These are phyloP conservation scores for Tolmerus cingulatus DNA, from an alignment of 2,888 invertebrate genomes.

Conservation along the genomic window DNA sequence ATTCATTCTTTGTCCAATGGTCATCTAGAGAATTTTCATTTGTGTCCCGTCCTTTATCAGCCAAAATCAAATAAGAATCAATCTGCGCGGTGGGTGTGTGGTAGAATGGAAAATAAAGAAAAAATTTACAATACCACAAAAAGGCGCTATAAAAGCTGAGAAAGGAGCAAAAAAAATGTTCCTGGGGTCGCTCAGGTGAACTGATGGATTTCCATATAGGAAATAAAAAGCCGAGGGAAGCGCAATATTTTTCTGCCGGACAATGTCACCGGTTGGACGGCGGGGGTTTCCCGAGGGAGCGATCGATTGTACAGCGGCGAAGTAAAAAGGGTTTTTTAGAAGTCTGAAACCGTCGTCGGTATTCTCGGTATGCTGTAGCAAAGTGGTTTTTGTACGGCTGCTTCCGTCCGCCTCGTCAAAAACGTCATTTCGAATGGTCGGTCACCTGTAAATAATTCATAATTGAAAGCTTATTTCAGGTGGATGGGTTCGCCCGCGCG, in stretches of 20 bases:
- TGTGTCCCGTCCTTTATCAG: background rate
- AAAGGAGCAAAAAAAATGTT: slow-evolving; percentile 20
- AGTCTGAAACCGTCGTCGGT: slow-evolving; percentile 10
- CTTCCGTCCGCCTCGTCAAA: slow-evolving; percentile 21
- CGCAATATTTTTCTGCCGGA: background rate
- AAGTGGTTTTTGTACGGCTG: background rate
- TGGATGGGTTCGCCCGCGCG: background rate
- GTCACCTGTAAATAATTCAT: slow-evolving; percentile 34
- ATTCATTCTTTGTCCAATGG: background rate
- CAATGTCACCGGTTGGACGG: background rate
- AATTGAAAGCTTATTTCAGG: slow-evolving; percentile 35
- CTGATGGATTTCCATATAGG: slow-evolving; percentile 32
- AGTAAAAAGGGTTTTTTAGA: background rate
- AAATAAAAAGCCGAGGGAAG: background rate
- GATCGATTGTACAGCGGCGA: background rate
- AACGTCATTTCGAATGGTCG: slow-evolving; percentile 34
- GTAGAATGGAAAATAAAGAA: background rate
- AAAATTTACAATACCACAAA: background rate
- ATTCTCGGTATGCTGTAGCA: background rate
- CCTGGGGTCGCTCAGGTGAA: slow-evolving; percentile 12
- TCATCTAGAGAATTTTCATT: background rate
- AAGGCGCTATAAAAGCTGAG: background rate
- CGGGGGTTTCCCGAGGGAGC: background rate
- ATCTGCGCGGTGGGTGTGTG: background rate
- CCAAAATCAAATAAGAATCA: background rate